A percentile compares a stretch with the other conserved stretches of the same genome.
Conservation (phyloP, 2,113 vertebrate genomes). For the Ictalurus furcatus region DNA sequence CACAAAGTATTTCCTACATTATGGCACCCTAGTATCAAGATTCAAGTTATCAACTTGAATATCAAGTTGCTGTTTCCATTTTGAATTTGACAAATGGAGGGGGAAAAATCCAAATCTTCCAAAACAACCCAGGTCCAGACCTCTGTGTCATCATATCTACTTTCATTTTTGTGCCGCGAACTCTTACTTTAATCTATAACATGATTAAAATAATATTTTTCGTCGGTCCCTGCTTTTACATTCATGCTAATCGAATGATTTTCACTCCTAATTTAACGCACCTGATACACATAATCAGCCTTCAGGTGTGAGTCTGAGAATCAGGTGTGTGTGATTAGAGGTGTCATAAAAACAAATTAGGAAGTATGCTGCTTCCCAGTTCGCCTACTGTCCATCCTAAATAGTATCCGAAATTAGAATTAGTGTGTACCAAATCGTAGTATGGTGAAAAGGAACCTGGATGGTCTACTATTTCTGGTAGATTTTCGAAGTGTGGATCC, state of each 20-base stretch:
- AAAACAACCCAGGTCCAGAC: not conserved
- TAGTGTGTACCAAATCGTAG: too few species aligned
- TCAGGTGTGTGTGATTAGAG: slow-evolving; percentile 2
- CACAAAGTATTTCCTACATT: not conserved
- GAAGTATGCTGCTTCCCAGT: not conserved
- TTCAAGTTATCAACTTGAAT: too few species aligned
- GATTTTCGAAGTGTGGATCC: too few species aligned
- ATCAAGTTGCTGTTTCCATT: not conserved
- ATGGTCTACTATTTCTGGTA: too few species aligned
- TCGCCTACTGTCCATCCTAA: too few species aligned
- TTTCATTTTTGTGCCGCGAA: not conserved
- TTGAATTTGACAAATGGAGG: not conserved
- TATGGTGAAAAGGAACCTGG: too few species aligned
- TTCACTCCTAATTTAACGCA: not conserved
- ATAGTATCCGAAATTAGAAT: too few species aligned
- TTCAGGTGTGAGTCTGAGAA: not conserved
- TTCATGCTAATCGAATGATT: not conserved
- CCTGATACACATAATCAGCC: not conserved
- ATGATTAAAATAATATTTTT: not conserved
- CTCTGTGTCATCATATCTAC: not conserved
- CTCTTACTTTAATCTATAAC: not conserved
- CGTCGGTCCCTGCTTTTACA: not conserved
- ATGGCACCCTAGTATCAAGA: not conserved
- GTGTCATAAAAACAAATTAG: not conserved
- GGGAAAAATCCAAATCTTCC: not conserved